Evolutionary conservation across 2,888 invertebrate species (phyloP).

Genomic region (Agrochola lychnidis): DNA sequence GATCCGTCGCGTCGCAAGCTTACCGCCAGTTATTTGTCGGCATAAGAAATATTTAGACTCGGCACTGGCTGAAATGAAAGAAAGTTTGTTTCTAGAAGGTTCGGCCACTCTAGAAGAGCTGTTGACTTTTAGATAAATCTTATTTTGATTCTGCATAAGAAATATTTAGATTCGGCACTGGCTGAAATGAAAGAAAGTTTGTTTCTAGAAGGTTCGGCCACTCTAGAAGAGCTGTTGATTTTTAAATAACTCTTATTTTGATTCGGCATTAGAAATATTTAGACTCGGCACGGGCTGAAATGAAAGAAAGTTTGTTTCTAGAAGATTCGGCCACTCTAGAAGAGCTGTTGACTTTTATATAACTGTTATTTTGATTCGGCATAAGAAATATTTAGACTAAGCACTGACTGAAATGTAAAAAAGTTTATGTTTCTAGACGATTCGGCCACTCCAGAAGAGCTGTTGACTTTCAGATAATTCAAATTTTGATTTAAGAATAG

Average conservation of each 20-base stretch:
- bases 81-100: conserved; percentile 30
- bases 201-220: no score
- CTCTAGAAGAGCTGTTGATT: no score
- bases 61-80: conserved; percentile 52
- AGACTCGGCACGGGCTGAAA: conserved; percentile 70
- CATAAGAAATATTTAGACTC: conserved; percentile 72
- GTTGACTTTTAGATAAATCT: background rate
- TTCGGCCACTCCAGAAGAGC: background rate
- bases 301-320: conserved; percentile 14
- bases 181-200: no score
- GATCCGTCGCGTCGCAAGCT: conserved; percentile 86
- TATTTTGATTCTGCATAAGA: background rate
- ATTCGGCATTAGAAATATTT: conserved; percentile 62
- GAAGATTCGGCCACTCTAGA: conserved; percentile 9
- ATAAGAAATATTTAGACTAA: conserved; percentile 74
- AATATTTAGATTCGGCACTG: no score
- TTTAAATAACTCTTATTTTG: no score
- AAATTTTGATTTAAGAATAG: background rate
- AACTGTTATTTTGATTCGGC: conserved; percentile 21
- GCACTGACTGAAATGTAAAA: conserved; percentile 33
- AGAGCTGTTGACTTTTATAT: background rate
- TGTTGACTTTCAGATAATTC: background rate
- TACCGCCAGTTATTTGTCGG: conserved; percentile 79
- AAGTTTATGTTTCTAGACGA: conserved; percentile 30
- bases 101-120: background rate